These are phyloP conservation scores for Furnarius figulus DNA, from an alignment of 2,113 vertebrate species.

Conservation along the genomic window DNA sequence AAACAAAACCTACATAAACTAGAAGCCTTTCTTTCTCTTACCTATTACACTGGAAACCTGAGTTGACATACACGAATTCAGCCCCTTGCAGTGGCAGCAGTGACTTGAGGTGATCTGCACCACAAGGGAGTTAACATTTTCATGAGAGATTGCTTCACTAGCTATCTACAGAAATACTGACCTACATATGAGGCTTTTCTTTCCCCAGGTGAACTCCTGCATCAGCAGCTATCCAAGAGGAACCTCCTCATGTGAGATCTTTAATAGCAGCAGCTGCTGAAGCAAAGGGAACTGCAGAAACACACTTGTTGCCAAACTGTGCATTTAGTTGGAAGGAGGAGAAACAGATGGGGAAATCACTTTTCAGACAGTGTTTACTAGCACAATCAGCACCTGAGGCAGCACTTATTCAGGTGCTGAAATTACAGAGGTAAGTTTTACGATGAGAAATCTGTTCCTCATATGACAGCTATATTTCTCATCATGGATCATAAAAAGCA, in stretches of 20 bases:
- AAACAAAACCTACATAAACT: background rate
- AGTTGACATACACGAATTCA: background rate
- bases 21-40: background rate
- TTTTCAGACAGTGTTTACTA: constrained; percentile 37
- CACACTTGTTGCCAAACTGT: constrained; percentile 38
- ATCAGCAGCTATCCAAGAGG: background rate
- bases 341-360: constrained; percentile 46
- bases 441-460: constrained; percentile 38
- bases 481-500: constrained; percentile 71
- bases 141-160: background rate
- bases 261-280: constrained; percentile 32
- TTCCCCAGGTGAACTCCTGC: constrained; percentile 11
- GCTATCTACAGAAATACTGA: background rate
- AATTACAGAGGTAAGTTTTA: constrained; percentile 58
- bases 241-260: background rate
- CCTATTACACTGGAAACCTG: background rate
- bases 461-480: constrained; percentile 66
- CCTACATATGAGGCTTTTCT: background rate
- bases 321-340: constrained; percentile 3
- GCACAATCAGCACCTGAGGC: constrained; percentile 30
- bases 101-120: background rate
- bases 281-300: background rate
- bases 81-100: background rate
- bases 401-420: constrained; percentile 66
- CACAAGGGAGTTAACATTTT: background rate